A percentile compares a stretch with the other conserved stretches of the same genome.
These are phyloP conservation scores for Schizotus pectinicornis DNA, from an alignment of 2,888 invertebrate species.

Conservation along the genomic window DNA sequence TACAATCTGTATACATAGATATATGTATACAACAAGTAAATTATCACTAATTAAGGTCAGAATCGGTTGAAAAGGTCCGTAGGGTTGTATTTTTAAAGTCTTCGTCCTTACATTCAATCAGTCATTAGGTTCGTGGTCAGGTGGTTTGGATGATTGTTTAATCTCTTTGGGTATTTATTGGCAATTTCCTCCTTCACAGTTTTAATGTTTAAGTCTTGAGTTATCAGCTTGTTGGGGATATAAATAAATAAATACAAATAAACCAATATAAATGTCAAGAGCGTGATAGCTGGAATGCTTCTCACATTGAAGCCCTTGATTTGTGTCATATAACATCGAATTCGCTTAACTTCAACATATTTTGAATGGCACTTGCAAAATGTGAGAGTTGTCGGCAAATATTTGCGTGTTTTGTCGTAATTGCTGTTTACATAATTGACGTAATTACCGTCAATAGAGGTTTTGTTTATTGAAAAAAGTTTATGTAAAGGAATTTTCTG, in stretches of 20 bases:
- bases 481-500: conserved; percentile 20
- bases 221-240: too few relatives aligned
- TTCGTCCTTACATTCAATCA: too few relatives aligned
- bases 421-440: conserved; percentile 5
- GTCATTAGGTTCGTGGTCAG: too few relatives aligned
- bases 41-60: too few relatives aligned
- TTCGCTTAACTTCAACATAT: conserved; percentile 9
- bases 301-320: conserved; percentile 24
- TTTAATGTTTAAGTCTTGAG: too few relatives aligned
- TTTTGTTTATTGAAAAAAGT: conserved; percentile 21
- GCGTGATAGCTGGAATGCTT: conserved; percentile 24
- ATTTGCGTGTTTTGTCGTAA: conserved; percentile 8
- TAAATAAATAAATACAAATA: conserved; percentile 25
- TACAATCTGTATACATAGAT: too few relatives aligned
- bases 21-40: too few relatives aligned
- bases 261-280: conserved; percentile 30
- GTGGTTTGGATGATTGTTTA: too few relatives aligned
- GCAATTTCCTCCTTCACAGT: too few relatives aligned
- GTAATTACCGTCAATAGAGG: conserved; percentile 1
- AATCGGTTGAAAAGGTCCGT: too few relatives aligned
- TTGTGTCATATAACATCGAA: conserved; percentile 23
- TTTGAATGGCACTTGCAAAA: conserved; percentile 8
- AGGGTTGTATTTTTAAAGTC: too few relatives aligned
- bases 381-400: conserved; percentile 6
- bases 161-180: too few relatives aligned